Percentiles rank a stretch among this genome's conserved stretches.
Conservation (phyloP, 2,797 vertebrate genomes). For the Peromyscus aztecus region DNA sequence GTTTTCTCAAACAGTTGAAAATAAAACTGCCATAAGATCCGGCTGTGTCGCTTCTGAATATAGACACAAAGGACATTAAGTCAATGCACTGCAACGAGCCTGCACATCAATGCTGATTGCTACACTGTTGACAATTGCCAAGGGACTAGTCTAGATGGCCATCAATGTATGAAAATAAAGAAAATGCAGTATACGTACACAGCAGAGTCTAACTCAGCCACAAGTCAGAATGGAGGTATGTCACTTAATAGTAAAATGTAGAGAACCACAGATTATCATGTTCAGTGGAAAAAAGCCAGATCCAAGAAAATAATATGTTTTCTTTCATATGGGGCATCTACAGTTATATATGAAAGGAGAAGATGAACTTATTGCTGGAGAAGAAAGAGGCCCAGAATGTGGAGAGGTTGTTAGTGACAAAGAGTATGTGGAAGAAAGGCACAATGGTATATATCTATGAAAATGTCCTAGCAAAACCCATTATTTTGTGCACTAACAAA, state of each 20-base stretch:
- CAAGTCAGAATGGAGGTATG: neutral
- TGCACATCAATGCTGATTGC: neutral
- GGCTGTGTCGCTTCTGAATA: neutral
- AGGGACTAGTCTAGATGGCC: neutral
- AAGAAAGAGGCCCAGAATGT: neutral
- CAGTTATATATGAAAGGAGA: neutral
- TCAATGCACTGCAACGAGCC: neutral
- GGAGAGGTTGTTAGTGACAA: neutral
- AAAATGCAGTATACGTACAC: neutral
- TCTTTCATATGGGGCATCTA: neutral
- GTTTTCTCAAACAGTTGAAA: neutral
- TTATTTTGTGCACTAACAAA: neutral
- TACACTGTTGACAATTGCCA: neutral
- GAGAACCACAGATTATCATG: neutral
- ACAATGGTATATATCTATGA: neutral
- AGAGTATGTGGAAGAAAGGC: neutral
- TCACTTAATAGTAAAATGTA: neutral
- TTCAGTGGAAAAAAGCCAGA: neutral
- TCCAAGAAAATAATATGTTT: neutral
- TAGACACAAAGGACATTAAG: neutral
- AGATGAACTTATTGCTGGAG: neutral
- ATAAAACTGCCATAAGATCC: neutral
- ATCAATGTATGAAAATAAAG: neutral
- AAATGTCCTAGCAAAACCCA: too few species aligned
- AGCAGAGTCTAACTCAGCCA: neutral